A percentile compares a stretch with the other conserved stretches of the same genome.
Evolutionary conservation across 23 tunicate species (phyloP).

Genomic region (Ciona savignyi): DNA sequence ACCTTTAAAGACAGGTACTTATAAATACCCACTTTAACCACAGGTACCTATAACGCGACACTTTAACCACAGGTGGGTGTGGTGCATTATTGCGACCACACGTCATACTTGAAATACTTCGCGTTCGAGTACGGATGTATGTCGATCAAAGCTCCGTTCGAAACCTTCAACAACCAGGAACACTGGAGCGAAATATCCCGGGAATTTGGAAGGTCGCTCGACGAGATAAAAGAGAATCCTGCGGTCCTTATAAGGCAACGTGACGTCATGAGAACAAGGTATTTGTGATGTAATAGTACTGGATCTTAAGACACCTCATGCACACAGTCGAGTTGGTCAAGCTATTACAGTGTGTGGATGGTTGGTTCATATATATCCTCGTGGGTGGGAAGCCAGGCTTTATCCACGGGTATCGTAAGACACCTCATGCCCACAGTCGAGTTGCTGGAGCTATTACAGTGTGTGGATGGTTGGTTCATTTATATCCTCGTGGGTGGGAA

Average conservation of each 20-base stretch:
- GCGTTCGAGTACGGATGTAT: constrained; percentile 74
- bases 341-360: too few species aligned
- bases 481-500: too few species aligned
- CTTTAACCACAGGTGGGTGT: constrained; percentile 78
- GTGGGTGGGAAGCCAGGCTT: too few species aligned
- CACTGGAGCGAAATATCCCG: constrained; percentile 53
- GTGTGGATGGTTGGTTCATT: too few species aligned
- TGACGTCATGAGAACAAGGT: constrained; percentile 92
- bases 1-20: too few species aligned
- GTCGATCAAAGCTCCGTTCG: constrained; percentile 81
- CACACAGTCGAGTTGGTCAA: too few species aligned
- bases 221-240: constrained; percentile 51
- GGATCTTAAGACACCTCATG: not conserved
- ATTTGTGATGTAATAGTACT: constrained; percentile 2
- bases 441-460: too few species aligned
- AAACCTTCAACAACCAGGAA: constrained; percentile 35
- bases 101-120: constrained; percentile 59
- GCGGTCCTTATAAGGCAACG: constrained; percentile 47
- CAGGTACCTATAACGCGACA: too few species aligned
- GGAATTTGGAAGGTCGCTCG: not conserved
- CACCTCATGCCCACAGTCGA: too few species aligned
- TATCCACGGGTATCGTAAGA: too few species aligned
- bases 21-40: too few species aligned
- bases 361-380: too few species aligned
- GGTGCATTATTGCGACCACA: constrained; percentile 88